phyloP scores from a whole-genome alignment of 2,797 vertebrate species.

The Hippopotamyrus pictus region DNA sequence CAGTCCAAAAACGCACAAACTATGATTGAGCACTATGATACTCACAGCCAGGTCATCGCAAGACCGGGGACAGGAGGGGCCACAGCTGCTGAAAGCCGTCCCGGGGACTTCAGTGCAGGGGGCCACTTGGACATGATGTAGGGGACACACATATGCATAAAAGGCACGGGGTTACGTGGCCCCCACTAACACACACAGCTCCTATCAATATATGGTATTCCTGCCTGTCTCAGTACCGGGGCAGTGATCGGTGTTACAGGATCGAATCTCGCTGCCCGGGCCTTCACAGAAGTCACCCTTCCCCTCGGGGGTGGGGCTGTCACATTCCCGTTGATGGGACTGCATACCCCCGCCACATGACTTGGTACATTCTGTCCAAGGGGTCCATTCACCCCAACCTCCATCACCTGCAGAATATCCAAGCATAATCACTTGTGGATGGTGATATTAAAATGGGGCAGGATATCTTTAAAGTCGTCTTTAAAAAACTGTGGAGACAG shows the following conservation, averaged over 20 bases:
- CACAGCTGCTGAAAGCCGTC: slow-evolving; percentile 70
- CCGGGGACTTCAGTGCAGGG: slow-evolving; percentile 66
- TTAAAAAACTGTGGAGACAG: background rate
- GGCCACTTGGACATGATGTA: slow-evolving; percentile 46
- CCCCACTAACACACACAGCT: background rate
- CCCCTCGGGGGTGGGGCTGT: slow-evolving; percentile 63
- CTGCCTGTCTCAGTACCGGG: slow-evolving; percentile 54
- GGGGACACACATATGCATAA: background rate
- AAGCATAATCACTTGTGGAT: background rate
- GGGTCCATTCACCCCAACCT: slow-evolving; percentile 70
- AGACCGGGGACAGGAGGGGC: slow-evolving; percentile 76
- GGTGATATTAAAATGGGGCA: background rate
- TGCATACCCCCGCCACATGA: slow-evolving; percentile 75
- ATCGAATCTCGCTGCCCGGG: slow-evolving; percentile 54
- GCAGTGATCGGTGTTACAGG: slow-evolving; percentile 66
- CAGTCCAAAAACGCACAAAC: background rate
- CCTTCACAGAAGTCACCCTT: slow-evolving; percentile 79
- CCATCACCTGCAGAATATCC: slow-evolving; percentile 55
- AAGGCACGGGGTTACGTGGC: background rate
- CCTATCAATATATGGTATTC: background rate
- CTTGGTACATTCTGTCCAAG: slow-evolving; percentile 73
- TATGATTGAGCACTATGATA: slow-evolving; percentile 8
- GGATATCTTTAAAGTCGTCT: background rate
- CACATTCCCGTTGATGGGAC: slow-evolving; percentile 64
- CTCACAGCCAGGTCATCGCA: slow-evolving; percentile 79